These are phyloP conservation scores for Helogale parvula DNA, from an alignment of 2,113 vertebrate species.

Conservation along the genomic window DNA sequence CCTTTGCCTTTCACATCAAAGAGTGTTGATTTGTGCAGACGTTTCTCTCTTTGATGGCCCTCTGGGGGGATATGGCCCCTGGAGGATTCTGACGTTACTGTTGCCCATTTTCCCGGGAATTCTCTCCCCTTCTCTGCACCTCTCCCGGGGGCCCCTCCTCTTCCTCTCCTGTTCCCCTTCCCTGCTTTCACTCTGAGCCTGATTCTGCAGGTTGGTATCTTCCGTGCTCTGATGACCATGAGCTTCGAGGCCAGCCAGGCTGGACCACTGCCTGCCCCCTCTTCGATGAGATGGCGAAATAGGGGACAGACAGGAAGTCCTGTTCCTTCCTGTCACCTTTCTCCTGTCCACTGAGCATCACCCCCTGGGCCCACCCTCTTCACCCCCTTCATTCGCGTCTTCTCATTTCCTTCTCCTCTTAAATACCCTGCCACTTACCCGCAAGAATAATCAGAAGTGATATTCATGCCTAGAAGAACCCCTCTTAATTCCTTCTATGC, in stretches of 20 bases:
- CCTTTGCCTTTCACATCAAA: neutral
- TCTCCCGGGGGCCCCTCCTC: neutral
- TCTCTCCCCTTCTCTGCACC: too few species aligned
- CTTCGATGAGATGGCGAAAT: neutral
- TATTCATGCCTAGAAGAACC: slow-evolving; percentile 73
- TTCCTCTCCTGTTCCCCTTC: neutral
- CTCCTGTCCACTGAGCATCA: neutral
- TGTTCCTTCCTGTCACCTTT: neutral
- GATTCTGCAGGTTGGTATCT: neutral
- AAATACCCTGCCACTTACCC: slow-evolving; percentile 77
- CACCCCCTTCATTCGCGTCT: neutral
- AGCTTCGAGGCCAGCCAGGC: neutral
- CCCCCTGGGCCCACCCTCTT: too few species aligned
- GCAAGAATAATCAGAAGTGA: slow-evolving; percentile 77
- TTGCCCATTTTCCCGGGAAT: neutral
- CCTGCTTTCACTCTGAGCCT: neutral
- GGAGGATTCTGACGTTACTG: neutral
- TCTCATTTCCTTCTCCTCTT: slow-evolving; percentile 8
- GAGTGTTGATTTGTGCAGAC: neutral
- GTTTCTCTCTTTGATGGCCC: neutral
- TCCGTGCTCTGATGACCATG: neutral
- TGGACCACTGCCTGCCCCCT: neutral
- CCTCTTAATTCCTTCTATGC: neutral
- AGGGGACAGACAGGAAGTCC: neutral
- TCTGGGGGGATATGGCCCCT: neutral